These are phyloP conservation scores for Turritopsis dohrnii DNA, from an alignment of 30 jellyfish, hydroid and myxozoan genomes.

Conservation along the genomic window DNA sequence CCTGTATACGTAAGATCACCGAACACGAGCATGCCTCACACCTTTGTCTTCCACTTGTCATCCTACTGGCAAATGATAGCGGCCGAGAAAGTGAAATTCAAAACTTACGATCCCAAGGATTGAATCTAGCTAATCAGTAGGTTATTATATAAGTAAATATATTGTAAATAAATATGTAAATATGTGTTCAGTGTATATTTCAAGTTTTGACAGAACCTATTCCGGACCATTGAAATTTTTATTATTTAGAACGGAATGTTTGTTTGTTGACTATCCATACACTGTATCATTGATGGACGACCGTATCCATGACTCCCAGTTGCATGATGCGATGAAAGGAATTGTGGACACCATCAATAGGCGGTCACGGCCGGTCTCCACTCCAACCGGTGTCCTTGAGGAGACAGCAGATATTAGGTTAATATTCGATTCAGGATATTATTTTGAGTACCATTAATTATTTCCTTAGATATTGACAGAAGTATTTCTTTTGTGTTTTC, in stretches of 20 bases:
- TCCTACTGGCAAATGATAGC: constrained; percentile 75
- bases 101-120: constrained; percentile 64
- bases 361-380: constrained; percentile 54
- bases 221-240: neutral
- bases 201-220: too few species aligned
- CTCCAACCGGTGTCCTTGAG: constrained; percentile 36
- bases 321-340: constrained; percentile 92
- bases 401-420: constrained; percentile 82
- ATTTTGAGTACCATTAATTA: neutral
- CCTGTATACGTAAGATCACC: constrained; percentile 37
- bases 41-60: constrained; percentile 57
- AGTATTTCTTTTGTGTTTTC: constrained; percentile 11
- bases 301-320: constrained; percentile 92
- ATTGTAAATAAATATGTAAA: too few species aligned
- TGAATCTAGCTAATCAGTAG: constrained; percentile 74
- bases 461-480: too few species aligned
- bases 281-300: constrained; percentile 78
- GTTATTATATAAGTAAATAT: neutral
- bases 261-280: constrained; percentile 88
- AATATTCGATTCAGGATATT: neutral
- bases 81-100: constrained; percentile 70
- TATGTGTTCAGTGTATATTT: too few species aligned
- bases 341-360: constrained; percentile 78
- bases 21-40: constrained; percentile 41
- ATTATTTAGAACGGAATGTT: constrained; percentile 59